Evolutionary conservation across 2,797 vertebrate genomes (phyloP).

Genomic region (Triplophysa bombifrons): DNA sequence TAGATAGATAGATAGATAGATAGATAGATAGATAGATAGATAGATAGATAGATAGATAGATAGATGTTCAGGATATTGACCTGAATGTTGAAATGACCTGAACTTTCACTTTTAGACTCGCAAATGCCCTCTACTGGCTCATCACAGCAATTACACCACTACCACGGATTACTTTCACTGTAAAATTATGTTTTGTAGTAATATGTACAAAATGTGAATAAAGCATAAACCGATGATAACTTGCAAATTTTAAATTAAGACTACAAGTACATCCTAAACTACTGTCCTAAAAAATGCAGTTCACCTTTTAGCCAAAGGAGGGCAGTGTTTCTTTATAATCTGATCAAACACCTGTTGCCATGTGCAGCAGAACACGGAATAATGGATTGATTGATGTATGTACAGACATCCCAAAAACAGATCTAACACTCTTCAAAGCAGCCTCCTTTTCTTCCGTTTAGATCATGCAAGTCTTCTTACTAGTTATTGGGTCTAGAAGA

Average conservation of each 20-base stretch:
- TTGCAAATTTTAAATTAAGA: not conserved
- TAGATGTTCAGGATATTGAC: conserved; percentile 8
- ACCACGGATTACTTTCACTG: not conserved
- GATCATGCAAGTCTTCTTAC: not conserved
- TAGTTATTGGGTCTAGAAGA: not conserved
- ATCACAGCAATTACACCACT: not conserved
- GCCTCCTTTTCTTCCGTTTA: not conserved
- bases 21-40: too few species aligned
- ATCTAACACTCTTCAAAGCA: conserved; percentile 44
- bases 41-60: not conserved
- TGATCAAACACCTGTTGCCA: conserved; percentile 30
- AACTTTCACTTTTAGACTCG: conserved; percentile 1
- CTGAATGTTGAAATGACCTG: conserved; percentile 1
- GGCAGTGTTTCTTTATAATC: conserved; percentile 1
- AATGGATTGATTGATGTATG: not conserved
- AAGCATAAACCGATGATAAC: too few species aligned
- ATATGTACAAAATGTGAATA: not conserved
- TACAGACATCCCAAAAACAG: conserved; percentile 23
- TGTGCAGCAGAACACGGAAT: not conserved
- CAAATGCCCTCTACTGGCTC: conserved; percentile 47
- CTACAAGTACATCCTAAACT: not conserved
- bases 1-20: too few species aligned
- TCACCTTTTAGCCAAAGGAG: conserved; percentile 9
- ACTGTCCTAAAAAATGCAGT: not conserved
- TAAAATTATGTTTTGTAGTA: not conserved